Percentiles rank a stretch among this genome's conserved stretches.
These are phyloP conservation scores for Linurgus olivaceus DNA, from an alignment of 2,797 vertebrate genomes.

Conservation along the genomic window DNA sequence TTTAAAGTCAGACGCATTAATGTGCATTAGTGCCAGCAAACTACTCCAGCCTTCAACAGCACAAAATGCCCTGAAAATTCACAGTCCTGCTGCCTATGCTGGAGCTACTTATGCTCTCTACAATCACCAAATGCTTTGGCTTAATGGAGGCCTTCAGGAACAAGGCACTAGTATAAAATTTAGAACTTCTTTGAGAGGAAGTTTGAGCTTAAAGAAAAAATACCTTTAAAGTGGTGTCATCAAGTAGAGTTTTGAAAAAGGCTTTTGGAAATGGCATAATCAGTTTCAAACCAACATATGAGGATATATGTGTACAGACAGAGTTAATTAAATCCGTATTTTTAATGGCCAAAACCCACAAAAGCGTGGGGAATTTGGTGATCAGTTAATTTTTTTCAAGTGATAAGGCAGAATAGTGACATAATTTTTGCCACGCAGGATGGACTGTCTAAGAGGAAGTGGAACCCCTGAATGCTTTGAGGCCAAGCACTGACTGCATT, in stretches of 20 bases:
- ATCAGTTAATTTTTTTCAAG: not conserved
- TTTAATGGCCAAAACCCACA: not conserved
- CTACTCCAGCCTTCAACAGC: not conserved
- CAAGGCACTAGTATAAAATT: not conserved
- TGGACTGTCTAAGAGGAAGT: not conserved
- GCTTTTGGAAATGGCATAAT: not conserved
- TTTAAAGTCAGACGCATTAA: not conserved
- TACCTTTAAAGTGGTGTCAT: not conserved
- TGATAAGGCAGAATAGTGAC: not conserved
- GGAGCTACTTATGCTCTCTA: not conserved
- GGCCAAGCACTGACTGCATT: not conserved
- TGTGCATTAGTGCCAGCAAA: not conserved
- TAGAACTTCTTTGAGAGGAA: not conserved
- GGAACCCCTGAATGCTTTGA: not conserved
- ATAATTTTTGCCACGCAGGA: not conserved
- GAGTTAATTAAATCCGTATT: not conserved
- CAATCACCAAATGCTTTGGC: not conserved
- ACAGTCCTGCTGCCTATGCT: not conserved
- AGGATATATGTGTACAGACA: not conserved
- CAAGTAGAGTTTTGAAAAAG: not conserved
- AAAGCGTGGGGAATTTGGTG: not conserved
- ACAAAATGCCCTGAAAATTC: not conserved
- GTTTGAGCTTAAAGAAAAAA: not conserved
- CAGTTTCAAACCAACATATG: not conserved
- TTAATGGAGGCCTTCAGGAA: not conserved